Evolutionary conservation across 2,888 invertebrate genomes (phyloP).

Genomic region (Hirtodrosophila alboralis): DNA sequence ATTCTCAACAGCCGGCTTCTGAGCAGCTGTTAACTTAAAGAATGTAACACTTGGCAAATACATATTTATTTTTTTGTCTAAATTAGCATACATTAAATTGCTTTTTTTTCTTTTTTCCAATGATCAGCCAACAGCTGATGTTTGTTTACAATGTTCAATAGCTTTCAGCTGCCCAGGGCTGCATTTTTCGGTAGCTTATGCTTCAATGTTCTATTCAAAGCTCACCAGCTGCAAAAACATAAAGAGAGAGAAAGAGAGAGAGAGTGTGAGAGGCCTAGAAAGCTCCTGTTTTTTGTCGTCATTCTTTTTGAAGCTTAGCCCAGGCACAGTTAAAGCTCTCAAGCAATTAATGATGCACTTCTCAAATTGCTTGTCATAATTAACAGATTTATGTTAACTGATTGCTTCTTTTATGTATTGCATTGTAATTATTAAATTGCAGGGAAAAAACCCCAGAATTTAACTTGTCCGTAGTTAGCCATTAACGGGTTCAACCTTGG

Average conservation of each 20-base stretch:
- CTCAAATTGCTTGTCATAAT: slow-evolving; percentile 26
- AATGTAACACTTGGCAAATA: slow-evolving; percentile 4
- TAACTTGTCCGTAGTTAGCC: slow-evolving; percentile 24
- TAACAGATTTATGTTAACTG: slow-evolving; percentile 42
- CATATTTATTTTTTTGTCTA: neutral
- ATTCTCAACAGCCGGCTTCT: no score
- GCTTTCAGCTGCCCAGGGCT: slow-evolving; percentile 24
- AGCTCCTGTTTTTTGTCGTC: no score
- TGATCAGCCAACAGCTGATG: slow-evolving; percentile 32
- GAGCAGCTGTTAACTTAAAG: slow-evolving; percentile 3
- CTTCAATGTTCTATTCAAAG: slow-evolving; percentile 2
- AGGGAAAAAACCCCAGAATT: slow-evolving; percentile 30
- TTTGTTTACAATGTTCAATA: slow-evolving; percentile 36
- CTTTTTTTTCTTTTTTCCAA: neutral
- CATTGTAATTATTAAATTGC: slow-evolving; percentile 28
- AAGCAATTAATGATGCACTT: slow-evolving; percentile 2
- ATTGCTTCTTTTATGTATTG: slow-evolving; percentile 25
- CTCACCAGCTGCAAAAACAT: no score
- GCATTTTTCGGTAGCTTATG: slow-evolving; percentile 16
- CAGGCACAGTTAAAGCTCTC: neutral
- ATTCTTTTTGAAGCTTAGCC: neutral
- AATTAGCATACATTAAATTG: slow-evolving; percentile 3
- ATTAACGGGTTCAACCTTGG: slow-evolving; percentile 55
- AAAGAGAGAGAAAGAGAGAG: neutral
- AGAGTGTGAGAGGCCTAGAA: no score